Evolutionary conservation across 2,888 invertebrate genomes (phyloP).

Genomic region (Hecatera dysodea): DNA sequence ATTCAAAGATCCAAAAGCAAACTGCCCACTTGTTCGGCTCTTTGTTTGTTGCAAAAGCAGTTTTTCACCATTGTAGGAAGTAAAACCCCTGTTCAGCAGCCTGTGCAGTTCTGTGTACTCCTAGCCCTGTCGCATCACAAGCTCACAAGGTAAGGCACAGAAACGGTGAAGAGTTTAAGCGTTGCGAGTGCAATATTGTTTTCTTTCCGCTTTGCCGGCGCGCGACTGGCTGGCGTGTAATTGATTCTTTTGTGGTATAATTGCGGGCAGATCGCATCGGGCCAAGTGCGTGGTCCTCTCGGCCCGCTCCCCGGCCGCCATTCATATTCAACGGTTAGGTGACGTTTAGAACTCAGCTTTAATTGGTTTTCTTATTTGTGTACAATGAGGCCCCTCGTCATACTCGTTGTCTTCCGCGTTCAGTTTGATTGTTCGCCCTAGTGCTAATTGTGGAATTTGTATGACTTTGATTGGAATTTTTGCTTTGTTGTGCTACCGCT

Average conservation of each 20-base stretch:
- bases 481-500: slow-evolving; percentile 39
- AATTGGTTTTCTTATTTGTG: slow-evolving; percentile 81
- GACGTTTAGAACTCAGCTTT: slow-evolving; percentile 77
- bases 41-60: neutral
- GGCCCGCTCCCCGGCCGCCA: slow-evolving; percentile 58
- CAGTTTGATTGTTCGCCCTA: slow-evolving; percentile 48
- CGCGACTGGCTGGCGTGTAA: slow-evolving; percentile 74
- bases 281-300: slow-evolving; percentile 67
- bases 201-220: slow-evolving; percentile 78
- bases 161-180: slow-evolving; percentile 83
- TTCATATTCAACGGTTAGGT: slow-evolving; percentile 81
- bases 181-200: slow-evolving; percentile 84
- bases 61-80: neutral
- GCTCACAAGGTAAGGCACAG: slow-evolving; percentile 78
- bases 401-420: slow-evolving; percentile 55
- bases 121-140: slow-evolving; percentile 68
- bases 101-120: slow-evolving; percentile 65
- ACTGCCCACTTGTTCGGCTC: no score
- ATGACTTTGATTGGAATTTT: slow-evolving; percentile 46
- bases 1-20: neutral
- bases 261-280: slow-evolving; percentile 84
- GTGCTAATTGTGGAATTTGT: slow-evolving; percentile 59
- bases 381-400: slow-evolving; percentile 69
- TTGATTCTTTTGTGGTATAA: slow-evolving; percentile 88
- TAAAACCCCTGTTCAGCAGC: slow-evolving; percentile 23